Evolutionary conservation across 2,113 vertebrate genomes (phyloP).

Genomic region (Ginglymostoma cirratum): DNA sequence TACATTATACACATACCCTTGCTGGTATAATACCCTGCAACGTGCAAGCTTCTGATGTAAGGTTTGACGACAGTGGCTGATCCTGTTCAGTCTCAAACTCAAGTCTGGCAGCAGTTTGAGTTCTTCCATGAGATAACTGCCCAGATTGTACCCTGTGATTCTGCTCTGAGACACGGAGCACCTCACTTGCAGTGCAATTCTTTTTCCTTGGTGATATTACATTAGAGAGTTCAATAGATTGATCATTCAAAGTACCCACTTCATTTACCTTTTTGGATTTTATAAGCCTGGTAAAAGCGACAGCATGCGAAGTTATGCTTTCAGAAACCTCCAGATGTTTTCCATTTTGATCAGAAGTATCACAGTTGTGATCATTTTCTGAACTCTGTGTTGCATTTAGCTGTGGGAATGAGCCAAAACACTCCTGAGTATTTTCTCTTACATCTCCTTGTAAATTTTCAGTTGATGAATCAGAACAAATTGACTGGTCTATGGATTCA

Average conservation of each 20-base stretch:
- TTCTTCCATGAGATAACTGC: not conserved
- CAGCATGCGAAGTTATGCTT: not conserved
- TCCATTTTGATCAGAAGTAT: slow-evolving; percentile 21
- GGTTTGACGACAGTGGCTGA: not conserved
- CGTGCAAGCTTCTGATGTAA: slow-evolving; percentile 38
- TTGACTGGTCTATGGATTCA: not conserved
- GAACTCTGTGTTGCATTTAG: slow-evolving; percentile 45
- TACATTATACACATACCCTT: slow-evolving; percentile 53
- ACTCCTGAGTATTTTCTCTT: slow-evolving; percentile 29
- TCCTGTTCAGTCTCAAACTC: slow-evolving; percentile 26
- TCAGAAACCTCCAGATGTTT: not conserved
- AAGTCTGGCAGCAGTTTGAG: not conserved
- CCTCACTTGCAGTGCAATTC: not conserved
- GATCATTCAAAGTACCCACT: not conserved
- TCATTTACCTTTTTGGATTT: not conserved
- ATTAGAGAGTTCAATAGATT: not conserved
- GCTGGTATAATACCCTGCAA: slow-evolving; percentile 45
- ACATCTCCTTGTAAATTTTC: slow-evolving; percentile 46
- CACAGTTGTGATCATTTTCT: slow-evolving; percentile 40
- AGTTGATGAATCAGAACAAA: slow-evolving; percentile 41
- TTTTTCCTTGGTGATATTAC: not conserved
- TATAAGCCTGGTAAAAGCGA: not conserved
- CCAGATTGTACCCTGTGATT: not conserved
- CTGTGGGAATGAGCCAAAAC: slow-evolving; percentile 47
- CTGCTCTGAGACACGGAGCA: not conserved